These are phyloP conservation scores for Propsilocerus akamusi DNA, from an alignment of 1,140 invertebrate species.

Conservation along the genomic window DNA sequence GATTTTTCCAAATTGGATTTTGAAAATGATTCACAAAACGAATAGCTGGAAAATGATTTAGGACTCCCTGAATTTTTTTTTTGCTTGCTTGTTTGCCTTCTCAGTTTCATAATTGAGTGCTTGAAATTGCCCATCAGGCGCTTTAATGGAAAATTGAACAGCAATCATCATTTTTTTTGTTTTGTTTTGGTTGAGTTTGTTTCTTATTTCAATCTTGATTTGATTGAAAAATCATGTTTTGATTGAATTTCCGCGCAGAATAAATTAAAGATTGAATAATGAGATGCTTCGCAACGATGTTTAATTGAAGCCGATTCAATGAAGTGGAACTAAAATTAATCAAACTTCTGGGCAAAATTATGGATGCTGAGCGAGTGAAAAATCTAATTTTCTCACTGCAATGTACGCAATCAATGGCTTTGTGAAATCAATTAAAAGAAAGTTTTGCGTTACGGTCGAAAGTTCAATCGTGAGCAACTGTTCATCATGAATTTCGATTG, in stretches of 20 bases:
- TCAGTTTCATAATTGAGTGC: not conserved
- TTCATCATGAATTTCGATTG: no score
- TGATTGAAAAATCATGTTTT: slow-evolving; percentile 4
- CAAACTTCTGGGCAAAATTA: slow-evolving; percentile 2
- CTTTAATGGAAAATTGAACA: slow-evolving; percentile 3
- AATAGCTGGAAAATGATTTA: not conserved
- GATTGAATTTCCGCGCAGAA: not conserved
- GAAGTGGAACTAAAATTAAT: slow-evolving; percentile 2
- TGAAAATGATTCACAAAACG: not conserved
- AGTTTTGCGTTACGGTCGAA: no score
- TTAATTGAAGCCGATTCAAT: no score
- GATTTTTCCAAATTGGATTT: slow-evolving; percentile 2
- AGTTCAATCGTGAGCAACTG: no score
- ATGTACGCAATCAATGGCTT: no score
- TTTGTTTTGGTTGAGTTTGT: no score
- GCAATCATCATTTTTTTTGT: not conserved
- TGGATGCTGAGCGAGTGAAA: no score
- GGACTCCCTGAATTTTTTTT: not conserved
- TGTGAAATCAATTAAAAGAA: no score
- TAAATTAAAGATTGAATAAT: not conserved
- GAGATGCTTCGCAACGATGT: no score
- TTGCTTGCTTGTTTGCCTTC: no score
- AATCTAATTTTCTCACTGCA: no score
- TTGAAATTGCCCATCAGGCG: slow-evolving; percentile 1
- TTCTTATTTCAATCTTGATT: no score